A percentile compares a stretch with the other conserved stretches of the same genome.
These are phyloP conservation scores for Grantiella picta DNA, from an alignment of 2,113 vertebrate species.

Conservation along the genomic window DNA sequence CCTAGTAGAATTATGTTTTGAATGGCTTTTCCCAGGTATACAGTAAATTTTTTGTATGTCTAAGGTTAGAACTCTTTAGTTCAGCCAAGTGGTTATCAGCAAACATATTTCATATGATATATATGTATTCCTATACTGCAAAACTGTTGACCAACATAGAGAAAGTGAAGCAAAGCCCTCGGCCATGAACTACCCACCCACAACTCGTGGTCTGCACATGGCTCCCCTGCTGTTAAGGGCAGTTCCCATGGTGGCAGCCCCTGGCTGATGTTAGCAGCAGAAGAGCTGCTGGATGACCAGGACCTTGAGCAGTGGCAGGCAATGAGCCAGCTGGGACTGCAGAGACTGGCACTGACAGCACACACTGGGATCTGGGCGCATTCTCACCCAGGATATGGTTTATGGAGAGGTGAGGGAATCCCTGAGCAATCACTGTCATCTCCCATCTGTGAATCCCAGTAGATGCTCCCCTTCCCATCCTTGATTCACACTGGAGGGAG, in stretches of 20 bases:
- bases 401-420: background rate
- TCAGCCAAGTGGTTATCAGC: background rate
- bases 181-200: background rate
- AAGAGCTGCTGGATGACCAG: background rate
- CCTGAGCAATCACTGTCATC: background rate
- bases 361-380: background rate
- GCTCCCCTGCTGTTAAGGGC: fast-evolving
- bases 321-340: background rate
- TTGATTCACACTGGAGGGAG: background rate
- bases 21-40: background rate
- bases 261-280: background rate
- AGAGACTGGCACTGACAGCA: fast-evolving
- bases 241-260: background rate
- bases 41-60: background rate
- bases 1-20: background rate
- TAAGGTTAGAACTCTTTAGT: background rate
- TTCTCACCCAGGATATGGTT: background rate
- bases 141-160: background rate
- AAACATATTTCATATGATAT: background rate
- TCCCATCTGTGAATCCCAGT: background rate
- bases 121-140: background rate
- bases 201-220: fast-evolving
- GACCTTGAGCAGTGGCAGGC: background rate
- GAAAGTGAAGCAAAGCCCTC: background rate
- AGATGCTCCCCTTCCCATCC: background rate